Evolutionary conservation across 2,888 invertebrate species (phyloP), one percentile per base, ranked within the genome.

Genomic region (Apomyelois bistriatella): DNA sequence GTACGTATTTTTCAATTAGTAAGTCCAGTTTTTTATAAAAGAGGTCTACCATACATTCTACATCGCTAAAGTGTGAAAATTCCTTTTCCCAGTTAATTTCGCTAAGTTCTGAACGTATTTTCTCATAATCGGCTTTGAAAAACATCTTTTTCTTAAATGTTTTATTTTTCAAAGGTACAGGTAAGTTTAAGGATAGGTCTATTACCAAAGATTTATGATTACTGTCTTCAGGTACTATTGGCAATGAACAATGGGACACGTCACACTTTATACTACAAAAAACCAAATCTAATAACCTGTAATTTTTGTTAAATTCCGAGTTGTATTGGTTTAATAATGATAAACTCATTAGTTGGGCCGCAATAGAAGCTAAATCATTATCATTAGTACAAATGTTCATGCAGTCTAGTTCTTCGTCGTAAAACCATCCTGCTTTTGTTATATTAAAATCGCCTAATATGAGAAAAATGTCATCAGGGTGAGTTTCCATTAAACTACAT

Each of bases 371-470:
- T 15, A 48, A 15, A n/a, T 6, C 30, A 22, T 56, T 15, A 16
- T 36, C 32, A 43, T 22, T 47, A 1, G 38, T 15, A 15, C 10
- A n/a, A 2, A 52, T 16, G 4, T 38, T 16, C 40, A 55, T 36
- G 22, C 22, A n/a, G 9, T 37, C 10, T 4, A 3, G 15, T 10
- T 32, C 50, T 10, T 13, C 13, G 38, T 35, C 35, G 9, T 38
- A 13, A 16, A n/a, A n/a, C n/a, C n/a, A n/a, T n/a, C n/a, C n/a
- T n/a, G n/a, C n/a, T n/a, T n/a, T n/a, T 1, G 55, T 12, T 10
- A 52, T 35, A 36, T 55, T 55, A 46, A 55, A 55, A 49, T 55
- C 55, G 8, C 55, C 55, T 3, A 55, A 12, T 9, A 52, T 22
- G 5, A 52, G 22, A 46, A 52, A 52, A 30, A 17, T 49, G 17